phyloP scores from a whole-genome alignment of 2,888 invertebrate species.

The Caenorhabditis virilis region DNA sequence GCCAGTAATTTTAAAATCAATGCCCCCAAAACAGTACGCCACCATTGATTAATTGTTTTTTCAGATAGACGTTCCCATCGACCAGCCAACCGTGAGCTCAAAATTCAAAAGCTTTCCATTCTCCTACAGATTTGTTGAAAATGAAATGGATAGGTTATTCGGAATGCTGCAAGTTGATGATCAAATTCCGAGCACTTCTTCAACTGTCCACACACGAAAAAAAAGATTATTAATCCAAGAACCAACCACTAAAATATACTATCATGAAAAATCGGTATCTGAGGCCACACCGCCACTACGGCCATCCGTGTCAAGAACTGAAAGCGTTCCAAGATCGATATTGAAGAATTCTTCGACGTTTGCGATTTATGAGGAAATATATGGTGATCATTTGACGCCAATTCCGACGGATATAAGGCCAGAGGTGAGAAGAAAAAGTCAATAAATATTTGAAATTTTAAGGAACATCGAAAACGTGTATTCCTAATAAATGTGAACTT shows the following conservation, averaged over 20 bases:
- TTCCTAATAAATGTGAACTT: too few species aligned
- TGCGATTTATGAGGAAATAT: constrained; percentile 49
- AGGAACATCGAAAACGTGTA: too few species aligned
- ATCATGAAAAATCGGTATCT: constrained; percentile 16
- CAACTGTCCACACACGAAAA: constrained; percentile 2
- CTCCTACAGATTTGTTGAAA: constrained; percentile 27
- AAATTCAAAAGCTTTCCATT: constrained; percentile 29
- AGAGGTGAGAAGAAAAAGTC: too few species aligned
- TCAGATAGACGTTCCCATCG: constrained; percentile 5
- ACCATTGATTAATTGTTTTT: not conserved
- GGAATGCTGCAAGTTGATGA: constrained; percentile 37
- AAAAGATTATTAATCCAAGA: constrained; percentile 27
- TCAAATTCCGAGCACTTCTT: constrained; percentile 16
- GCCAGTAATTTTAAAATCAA: not conserved
- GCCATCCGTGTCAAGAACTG: constrained; percentile 11
- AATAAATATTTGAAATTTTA: too few species aligned
- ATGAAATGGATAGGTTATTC: constrained; percentile 32
- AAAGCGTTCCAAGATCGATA: constrained; percentile 36
- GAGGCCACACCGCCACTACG: constrained; percentile 20
- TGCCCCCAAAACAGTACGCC: constrained; percentile 9
- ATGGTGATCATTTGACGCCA: constrained; percentile 45
- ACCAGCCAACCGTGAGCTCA: too few species aligned
- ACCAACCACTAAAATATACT: constrained; percentile 32
- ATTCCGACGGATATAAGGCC: constrained; percentile 44
- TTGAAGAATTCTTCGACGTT: constrained; percentile 39